Evolutionary conservation across 1,140 invertebrate genomes (phyloP).

Genomic region (Hylaeus volcanicus): DNA sequence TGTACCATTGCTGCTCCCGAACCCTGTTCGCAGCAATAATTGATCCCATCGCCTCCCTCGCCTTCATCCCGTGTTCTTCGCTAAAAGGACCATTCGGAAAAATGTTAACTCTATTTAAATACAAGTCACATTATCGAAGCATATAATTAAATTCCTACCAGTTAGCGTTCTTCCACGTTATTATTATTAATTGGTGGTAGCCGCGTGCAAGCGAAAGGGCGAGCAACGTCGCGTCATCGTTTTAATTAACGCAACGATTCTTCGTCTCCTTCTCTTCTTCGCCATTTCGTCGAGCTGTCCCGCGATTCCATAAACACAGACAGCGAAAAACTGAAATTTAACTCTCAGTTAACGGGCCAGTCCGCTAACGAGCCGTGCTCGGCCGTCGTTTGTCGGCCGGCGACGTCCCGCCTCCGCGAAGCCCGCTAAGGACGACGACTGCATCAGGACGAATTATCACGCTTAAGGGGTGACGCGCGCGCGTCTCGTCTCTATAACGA

Average conservation of each 20-base stretch:
- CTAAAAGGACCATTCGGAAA: too few relatives aligned
- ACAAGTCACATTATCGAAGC: too few relatives aligned
- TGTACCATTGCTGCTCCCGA: neutral
- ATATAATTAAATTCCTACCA: too few relatives aligned
- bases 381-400: neutral
- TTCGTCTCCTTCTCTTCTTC: neutral
- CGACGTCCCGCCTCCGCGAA: neutral
- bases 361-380: conserved; percentile 32
- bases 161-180: too few relatives aligned
- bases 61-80: neutral
- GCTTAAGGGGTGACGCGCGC: conserved; percentile 9
- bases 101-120: too few relatives aligned
- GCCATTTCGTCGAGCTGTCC: neutral
- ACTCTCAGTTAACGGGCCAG: conserved; percentile 40
- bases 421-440: conserved; percentile 24
- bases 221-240: conserved; percentile 4
- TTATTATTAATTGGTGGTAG: neutral
- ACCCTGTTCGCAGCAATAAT: conserved; percentile 4
- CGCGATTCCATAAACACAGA: neutral
- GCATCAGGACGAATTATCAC: conserved; percentile 38
- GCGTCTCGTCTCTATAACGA: conserved; percentile 30
- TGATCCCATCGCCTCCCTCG: conserved; percentile 9
- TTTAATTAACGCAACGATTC: conserved; percentile 25
- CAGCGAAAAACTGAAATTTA: conserved; percentile 28
- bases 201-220: too few relatives aligned